Base-by-base conservation (phyloP, 2,888 invertebrate genomes). In the Thereva unica region DNA sequence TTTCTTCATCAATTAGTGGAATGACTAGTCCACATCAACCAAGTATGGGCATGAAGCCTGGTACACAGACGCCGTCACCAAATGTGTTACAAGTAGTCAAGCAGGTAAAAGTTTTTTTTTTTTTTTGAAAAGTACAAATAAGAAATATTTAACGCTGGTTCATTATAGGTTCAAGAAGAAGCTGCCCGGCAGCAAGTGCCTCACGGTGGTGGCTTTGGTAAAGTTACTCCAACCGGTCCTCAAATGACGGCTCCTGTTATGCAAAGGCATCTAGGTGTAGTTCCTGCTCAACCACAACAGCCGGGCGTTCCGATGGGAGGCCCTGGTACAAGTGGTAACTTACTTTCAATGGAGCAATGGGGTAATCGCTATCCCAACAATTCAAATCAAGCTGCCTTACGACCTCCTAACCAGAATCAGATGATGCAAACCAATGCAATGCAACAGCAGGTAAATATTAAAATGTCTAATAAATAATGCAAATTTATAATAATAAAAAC, bases 101-200 rank as follows among this genome's bases (percentile, higher is more conserved):
- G 75, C 91, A 91, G 83, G 87, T 83, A 69, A 64, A 23, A 23
- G 23, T 23, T 23, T 23, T 67, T 69, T 69, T 40, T 59, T 4
- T 3, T 42, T 23, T 2, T 23, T n/a, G n/a, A n/a, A n/a, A 23
- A 23, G 23, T 23, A 23, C 23, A 23, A 23, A 23, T 2, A 23
- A 23, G 6, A 10, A 1, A 47, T 47, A 47, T 1, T n/a, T n/a
- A 42, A 42, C 42, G n/a, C 9, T 42, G 7, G 42, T 2, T 44
- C 3, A 9, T 44, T 44, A 2, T 77, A 87, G 82, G 91, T 95
- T 4, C 95, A 95, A 79, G 95, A 94, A 77, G 94, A 94, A 77
- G 95, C 94, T 59, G 94, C 94, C 6, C 84, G 94, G 52, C 94
- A 95, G 77, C 93, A 92, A 78, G 90, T 89, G 54, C 91, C 92